A percentile compares a stretch with the other conserved stretches of the same genome.
These are phyloP conservation scores for Gorsachius magnificus DNA, from an alignment of 2,797 vertebrate genomes.

Conservation along the genomic window DNA sequence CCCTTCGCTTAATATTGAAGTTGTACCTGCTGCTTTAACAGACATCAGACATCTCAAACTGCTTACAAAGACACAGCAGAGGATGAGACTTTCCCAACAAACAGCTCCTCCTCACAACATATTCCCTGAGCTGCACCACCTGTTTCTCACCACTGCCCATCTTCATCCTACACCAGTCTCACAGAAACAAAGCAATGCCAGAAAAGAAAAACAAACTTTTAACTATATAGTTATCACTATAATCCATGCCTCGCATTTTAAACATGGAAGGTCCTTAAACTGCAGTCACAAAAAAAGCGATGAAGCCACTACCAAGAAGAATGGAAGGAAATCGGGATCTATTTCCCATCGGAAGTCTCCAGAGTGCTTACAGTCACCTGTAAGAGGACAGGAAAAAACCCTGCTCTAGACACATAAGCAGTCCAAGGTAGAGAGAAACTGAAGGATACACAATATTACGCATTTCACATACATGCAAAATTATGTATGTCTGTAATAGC, in stretches of 20 bases:
- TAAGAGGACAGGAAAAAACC: neutral
- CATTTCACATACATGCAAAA: neutral
- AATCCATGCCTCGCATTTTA: neutral
- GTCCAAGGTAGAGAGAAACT: neutral
- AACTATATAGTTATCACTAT: neutral
- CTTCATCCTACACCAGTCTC: neutral
- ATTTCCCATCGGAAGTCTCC: neutral
- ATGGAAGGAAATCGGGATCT: neutral
- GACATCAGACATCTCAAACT: neutral
- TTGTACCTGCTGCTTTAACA: neutral
- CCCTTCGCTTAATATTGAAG: neutral
- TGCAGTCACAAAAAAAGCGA: neutral
- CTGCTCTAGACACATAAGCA: neutral
- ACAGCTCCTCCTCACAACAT: neutral
- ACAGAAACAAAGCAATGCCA: neutral
- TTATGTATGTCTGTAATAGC: neutral
- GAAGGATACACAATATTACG: neutral
- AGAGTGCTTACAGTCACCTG: neutral
- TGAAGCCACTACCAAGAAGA: neutral
- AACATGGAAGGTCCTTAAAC: neutral
- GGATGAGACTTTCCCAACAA: neutral
- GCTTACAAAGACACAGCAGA: neutral
- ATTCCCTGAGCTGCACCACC: neutral
- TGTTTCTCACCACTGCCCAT: neutral
- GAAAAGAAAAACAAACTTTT: neutral